phyloP scores from a whole-genome alignment of 2,888 invertebrate species.

The Neoascia interrupta region DNA sequence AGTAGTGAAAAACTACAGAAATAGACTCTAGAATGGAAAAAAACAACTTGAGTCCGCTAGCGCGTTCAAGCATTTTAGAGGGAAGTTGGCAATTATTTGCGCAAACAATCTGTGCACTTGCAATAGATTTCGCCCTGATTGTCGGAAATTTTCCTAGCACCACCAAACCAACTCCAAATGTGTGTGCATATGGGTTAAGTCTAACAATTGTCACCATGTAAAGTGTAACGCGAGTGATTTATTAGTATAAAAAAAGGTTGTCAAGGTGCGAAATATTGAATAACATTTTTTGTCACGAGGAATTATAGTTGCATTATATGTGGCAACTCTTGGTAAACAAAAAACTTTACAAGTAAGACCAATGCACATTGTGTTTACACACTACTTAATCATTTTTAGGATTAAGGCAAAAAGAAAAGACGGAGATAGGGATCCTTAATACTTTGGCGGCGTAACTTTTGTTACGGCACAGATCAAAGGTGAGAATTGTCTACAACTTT shows the following conservation, averaged over 20 bases:
- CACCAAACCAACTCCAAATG: slow-evolving; percentile 17
- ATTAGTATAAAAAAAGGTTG: slow-evolving; percentile 3
- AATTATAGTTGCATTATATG: no score
- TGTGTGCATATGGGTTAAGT: slow-evolving; percentile 49
- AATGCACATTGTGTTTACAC: no score
- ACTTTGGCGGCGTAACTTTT: no score
- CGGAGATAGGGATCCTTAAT: no score
- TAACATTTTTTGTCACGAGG: no score
- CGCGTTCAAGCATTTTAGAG: slow-evolving; percentile 46
- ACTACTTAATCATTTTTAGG: no score
- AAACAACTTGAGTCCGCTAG: slow-evolving; percentile 17
- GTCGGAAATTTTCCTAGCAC: slow-evolving; percentile 40
- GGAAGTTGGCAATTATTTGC: slow-evolving; percentile 61
- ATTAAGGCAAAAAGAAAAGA: no score
- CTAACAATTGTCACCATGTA: slow-evolving; percentile 39
- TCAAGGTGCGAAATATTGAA: neutral
- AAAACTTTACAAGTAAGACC: no score
- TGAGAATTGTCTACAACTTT: no score
- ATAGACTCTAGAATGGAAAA: slow-evolving; percentile 12
- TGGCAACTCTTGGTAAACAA: no score
- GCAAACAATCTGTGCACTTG: slow-evolving; percentile 32
- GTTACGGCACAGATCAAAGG: no score
- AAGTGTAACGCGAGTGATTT: slow-evolving; percentile 38
- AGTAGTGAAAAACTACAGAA: neutral
- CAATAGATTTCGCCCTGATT: slow-evolving; percentile 4